Evolutionary conservation across 1,140 invertebrate species (phyloP), one percentile per base, ranked within the genome.

Genomic region (Drosophila funebris): DNA sequence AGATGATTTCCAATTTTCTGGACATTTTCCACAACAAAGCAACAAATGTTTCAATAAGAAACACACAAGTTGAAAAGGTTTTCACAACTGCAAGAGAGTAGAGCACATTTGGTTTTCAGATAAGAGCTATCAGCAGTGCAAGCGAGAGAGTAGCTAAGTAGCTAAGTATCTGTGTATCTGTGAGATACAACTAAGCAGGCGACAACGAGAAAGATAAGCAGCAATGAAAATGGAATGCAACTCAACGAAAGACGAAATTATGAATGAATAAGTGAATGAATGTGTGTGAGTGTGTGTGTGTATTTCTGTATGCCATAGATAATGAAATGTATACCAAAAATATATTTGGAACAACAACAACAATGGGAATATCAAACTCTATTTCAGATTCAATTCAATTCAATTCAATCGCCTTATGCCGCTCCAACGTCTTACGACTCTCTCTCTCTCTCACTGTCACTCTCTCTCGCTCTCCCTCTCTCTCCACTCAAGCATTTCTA

Each of bases 191-290:
- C 18, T 61, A 50, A 24, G 27, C 46, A 66, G 33, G 20, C 44
- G 24, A 46, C 29, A 18, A 18, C 36, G 7, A 48, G 5, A 43
- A 53, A 68, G 64, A 68, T 68, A 73, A 69, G 61, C 57, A 63
- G 29, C 16, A 13, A 36, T 31, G 37, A 84, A 85, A 81, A 82
- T 77, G 82, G 66, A 77, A 66, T 54, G 29, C 73, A 63, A 61
- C 52, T 62, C 37, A 64, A 71, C 75, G 41, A 82, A 67, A 83
- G 58, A 67, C 37, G 43, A 66, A 75, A 54, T 61, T 67, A 78
- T 71, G 61, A 85, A 81, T 62, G 80, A 78, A 81, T 73, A 75
- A 82, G 62, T 85, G 69, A 87, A 81, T 84, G 83, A 69, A 52
- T 33, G 16, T 9, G 39, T 13, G 29, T 33, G 13, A 8, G 8